Conservation (phyloP, 2,113 vertebrate genomes). For the Clarias macrocephalus region DNA sequence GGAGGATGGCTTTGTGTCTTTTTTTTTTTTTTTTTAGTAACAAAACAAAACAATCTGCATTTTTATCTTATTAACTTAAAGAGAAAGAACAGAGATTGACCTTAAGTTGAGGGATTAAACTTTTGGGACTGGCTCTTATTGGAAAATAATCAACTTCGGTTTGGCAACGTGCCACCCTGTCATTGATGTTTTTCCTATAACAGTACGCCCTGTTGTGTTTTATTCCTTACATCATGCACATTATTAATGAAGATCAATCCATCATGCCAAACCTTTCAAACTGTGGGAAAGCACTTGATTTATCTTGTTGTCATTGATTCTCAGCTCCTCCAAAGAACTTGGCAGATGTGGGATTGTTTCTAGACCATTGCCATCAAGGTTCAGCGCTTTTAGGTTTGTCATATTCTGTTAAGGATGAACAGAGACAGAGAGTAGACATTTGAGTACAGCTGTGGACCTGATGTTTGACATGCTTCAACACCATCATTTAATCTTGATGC, state of each 20-base stretch:
- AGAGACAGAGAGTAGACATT: conserved; percentile 4
- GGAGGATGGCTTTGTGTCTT: not conserved
- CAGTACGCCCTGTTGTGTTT: not conserved
- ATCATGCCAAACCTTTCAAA: conserved; percentile 68
- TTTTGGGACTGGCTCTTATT: not conserved
- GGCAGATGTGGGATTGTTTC: conserved; percentile 71
- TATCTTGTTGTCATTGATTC: conserved; percentile 73
- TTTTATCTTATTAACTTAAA: not conserved
- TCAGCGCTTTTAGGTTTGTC: conserved; percentile 69
- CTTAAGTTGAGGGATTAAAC: not conserved
- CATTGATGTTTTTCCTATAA: not conserved
- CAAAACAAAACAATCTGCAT: not conserved
- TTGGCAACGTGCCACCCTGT: not conserved
- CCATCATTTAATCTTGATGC: conserved; percentile 25
- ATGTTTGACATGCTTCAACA: conserved; percentile 20
- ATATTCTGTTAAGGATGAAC: conserved; percentile 61
- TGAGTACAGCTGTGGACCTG: not conserved
- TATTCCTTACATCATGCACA: not conserved
- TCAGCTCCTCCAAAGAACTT: conserved; percentile 73
- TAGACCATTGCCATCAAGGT: conserved; percentile 73
- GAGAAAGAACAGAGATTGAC: not conserved
- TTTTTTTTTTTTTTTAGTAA: too few relatives aligned
- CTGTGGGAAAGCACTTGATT: conserved; percentile 60
- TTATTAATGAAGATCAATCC: not conserved
- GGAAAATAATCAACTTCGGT: not conserved